phyloP scores from a whole-genome alignment of 2,113 vertebrate genomes.

The Harpagus bidentatus region DNA sequence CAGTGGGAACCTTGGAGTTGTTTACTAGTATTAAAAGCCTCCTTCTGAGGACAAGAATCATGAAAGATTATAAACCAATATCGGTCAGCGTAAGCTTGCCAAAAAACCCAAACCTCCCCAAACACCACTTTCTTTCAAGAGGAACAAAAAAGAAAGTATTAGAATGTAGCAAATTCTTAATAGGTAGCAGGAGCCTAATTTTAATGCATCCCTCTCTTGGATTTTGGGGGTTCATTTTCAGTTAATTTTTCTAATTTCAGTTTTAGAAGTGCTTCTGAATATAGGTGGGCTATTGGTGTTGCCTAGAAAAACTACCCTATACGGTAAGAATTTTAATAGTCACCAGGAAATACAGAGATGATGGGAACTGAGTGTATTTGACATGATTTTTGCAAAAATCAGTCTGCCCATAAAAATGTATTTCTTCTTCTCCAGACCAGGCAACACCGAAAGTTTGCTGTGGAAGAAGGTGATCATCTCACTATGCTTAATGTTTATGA shows the following conservation, averaged over 20 bases:
- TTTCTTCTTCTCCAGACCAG: conserved; percentile 76
- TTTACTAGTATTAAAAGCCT: not conserved
- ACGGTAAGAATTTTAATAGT: not conserved
- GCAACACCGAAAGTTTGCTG: conserved; percentile 94
- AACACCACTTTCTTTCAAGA: not conserved
- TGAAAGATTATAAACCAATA: not conserved
- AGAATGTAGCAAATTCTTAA: not conserved
- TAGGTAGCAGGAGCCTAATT: not conserved
- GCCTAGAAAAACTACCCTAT: not conserved
- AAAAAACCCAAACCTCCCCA: not conserved
- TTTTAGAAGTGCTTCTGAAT: not conserved
- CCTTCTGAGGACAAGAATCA: not conserved
- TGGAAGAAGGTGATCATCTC: conserved; percentile 96
- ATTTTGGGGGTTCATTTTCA: not conserved
- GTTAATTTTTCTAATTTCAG: not conserved
- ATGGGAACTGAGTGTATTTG: not conserved
- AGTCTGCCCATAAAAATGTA: not conserved
- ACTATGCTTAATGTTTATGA: conserved; percentile 98
- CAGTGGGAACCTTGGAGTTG: not conserved
- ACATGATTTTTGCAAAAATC: not conserved
- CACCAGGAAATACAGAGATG: not conserved
- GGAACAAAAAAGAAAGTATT: not conserved
- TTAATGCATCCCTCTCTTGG: not conserved
- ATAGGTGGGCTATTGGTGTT: not conserved
- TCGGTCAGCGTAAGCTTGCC: not conserved